phyloP scores from a whole-genome alignment of 2,113 vertebrate species.

The Calidris pygmaea region DNA sequence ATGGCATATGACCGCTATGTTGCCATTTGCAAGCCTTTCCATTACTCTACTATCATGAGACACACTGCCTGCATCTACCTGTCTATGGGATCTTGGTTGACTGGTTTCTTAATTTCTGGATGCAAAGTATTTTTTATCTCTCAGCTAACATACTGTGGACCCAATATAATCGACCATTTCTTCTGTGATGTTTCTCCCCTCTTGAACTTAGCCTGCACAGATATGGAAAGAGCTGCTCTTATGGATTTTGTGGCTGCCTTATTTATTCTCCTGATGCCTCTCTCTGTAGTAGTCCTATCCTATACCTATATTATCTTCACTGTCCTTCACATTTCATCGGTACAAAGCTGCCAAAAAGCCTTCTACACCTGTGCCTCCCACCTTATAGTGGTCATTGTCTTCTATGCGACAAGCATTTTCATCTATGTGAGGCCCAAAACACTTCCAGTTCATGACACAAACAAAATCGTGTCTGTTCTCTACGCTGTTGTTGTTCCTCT shows the following conservation, averaged over 20 bases:
- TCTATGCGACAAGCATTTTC: constrained; percentile 63
- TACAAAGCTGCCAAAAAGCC: constrained; percentile 26
- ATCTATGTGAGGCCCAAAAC: constrained; percentile 56
- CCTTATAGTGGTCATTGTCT: constrained; percentile 52
- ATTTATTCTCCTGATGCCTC: constrained; percentile 50
- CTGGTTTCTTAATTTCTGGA: constrained; percentile 25
- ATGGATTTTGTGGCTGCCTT: constrained; percentile 57
- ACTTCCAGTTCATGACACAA: constrained; percentile 44
- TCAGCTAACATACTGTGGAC: constrained; percentile 44
- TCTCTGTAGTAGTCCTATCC: constrained; percentile 45
- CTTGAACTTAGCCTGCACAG: constrained; percentile 60
- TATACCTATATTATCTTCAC: constrained; percentile 59
- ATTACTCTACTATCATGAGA: constrained; percentile 29
- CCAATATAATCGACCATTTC: constrained; percentile 61
- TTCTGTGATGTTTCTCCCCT: constrained; percentile 67
- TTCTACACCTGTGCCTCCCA: constrained; percentile 66
- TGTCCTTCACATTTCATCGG: constrained; percentile 39
- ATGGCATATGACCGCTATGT: constrained; percentile 61
- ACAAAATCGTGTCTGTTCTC: constrained; percentile 56
- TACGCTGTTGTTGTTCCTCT: constrained; percentile 55
- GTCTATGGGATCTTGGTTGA: constrained; percentile 14
- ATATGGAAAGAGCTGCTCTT: constrained; percentile 19
- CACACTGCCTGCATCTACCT: background rate
- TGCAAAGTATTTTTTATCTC: constrained; percentile 60
- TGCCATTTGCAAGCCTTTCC: constrained; percentile 53